Base-by-base conservation (phyloP, 2,888 invertebrate genomes). In the Schizotus pectinicornis region DNA sequence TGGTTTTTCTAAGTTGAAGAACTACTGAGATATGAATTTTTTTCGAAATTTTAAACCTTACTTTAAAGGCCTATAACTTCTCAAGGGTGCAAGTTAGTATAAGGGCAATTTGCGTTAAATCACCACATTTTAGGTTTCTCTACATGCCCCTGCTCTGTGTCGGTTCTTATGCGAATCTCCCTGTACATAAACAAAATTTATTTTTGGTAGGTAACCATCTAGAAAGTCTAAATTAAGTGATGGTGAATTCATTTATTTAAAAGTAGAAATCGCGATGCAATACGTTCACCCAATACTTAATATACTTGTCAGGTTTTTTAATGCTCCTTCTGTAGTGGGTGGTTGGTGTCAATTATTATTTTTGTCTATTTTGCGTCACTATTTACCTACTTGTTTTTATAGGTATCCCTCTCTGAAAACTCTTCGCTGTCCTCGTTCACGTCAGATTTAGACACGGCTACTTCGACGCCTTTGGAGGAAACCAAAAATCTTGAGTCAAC, bases 361-460 rank as follows among this genome's bases (percentile, higher is more conserved):
- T 32, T 6, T 3, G 31, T 43, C 0, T 9, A 6, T 31, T 32
- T 22, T 7, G 31, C 6, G 33, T 9, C 31, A 13, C 9, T 39
- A 37, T 35, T 32, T 34, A 43, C 34, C 22, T 3, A 22, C 22
- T 5, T 22, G 22, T 22, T 22, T 35, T 55, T 36, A 39, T 60
- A 30, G 38, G 22, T 51, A 42, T 56, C 58, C 36, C 37, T 67
- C 41, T 68, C 70, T 14, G 75, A 76, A 58, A 71, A 73, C 51
- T 77, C 77, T 6, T 76, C 77, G 3, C 66, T 75, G 3, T 77
- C 78, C 3, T 74, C 74, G 6, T 72, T 75, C 48, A 77, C 78
- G n/a, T 80, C 80, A 3, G 81, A 81, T 65, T 72, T 78, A 34
- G 81, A 81, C 61, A 81, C 81, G 3, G 67, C 75, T 31, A 71